Evolutionary conservation across 2,113 vertebrate genomes (phyloP), one percentile per base, ranked within the genome.

Genomic region (Solenodon paradoxus): DNA sequence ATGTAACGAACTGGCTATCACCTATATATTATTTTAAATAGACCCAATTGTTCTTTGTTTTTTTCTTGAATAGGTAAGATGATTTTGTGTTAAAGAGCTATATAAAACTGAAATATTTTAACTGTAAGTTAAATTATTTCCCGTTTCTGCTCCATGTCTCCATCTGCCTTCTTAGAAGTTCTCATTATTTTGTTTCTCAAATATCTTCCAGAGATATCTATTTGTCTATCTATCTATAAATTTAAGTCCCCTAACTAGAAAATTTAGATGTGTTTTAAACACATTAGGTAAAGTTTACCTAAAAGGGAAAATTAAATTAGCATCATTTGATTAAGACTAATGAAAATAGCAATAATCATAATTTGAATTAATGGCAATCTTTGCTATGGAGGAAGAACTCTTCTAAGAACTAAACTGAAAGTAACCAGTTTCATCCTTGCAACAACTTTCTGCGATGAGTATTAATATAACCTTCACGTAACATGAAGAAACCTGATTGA

Each of bases 211-310:
- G 72, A 80, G 16, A 47, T 40, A 77, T 5, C 64, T 77, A 11
- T 35, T n/a, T n/a, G n/a, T n/a, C n/a, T n/a, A n/a, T n/a, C n/a
- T n/a, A n/a, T n/a, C n/a, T n/a, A n/a, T n/a, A n/a, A n/a, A n/a
- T n/a, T n/a, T n/a, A n/a, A n/a, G n/a, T n/a, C n/a, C n/a, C n/a
- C n/a, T n/a, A n/a, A n/a, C n/a, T n/a, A n/a, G n/a, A n/a, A n/a
- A n/a, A n/a, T n/a, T 90, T 57, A 4, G 82, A 89, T 77, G n/a
- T n/a, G n/a, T 85, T 68, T 8, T 26, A 94, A 84, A 84, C 71
- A 75, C 16, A 68, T 24, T n/a, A 83, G 53, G 77, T 72, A 7
- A 78, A 61, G 71, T 59, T 32, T 81, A 49, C 0, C 6, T 19
- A 85, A 22, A 57, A 87, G 45, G 19, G 17, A n/a, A 84, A 66